phyloP scores from a whole-genome alignment of 1,140 invertebrate genomes.

The Drosophila grimshawi region DNA sequence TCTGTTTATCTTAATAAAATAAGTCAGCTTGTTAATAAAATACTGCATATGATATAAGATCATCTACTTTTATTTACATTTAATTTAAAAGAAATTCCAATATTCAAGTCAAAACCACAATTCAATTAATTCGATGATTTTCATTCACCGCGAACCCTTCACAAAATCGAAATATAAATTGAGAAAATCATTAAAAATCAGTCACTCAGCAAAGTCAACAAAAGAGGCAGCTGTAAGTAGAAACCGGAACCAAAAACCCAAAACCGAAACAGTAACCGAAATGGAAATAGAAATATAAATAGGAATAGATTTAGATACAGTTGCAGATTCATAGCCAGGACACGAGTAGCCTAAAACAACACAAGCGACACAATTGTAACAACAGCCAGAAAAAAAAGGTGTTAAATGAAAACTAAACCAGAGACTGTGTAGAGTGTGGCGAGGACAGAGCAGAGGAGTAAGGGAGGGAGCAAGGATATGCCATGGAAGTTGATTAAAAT shows the following conservation, averaged over 20 bases:
- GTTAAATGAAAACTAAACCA: conserved; percentile 74
- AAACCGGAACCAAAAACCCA: conserved; percentile 1
- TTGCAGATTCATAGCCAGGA: conserved; percentile 16
- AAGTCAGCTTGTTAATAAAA: too few species aligned
- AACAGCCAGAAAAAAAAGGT: conserved; percentile 62
- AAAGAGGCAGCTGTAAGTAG: conserved; percentile 59
- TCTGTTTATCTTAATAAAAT: too few species aligned
- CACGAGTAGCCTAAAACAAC: conserved; percentile 62
- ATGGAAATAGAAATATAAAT: conserved; percentile 19
- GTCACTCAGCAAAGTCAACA: conserved; percentile 64
- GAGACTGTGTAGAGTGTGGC: conserved; percentile 4
- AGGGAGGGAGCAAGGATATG: conserved; percentile 25
- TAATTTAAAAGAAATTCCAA: conserved; percentile 4
- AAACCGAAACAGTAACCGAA: conserved; percentile 14
- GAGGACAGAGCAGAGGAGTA: not conserved
- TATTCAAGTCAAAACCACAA: conserved; percentile 6
- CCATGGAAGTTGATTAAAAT: conserved; percentile 72
- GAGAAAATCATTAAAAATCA: conserved; percentile 18
- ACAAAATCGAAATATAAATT: not conserved
- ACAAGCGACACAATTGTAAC: conserved; percentile 61
- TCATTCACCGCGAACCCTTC: conserved; percentile 3
- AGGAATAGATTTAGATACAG: conserved; percentile 37
- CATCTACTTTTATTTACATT: not conserved
- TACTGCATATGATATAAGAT: too few species aligned
- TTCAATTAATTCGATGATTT: not conserved